Evolutionary conservation across 2,113 vertebrate species (phyloP).

Genomic region (Epinephelus moara): DNA sequence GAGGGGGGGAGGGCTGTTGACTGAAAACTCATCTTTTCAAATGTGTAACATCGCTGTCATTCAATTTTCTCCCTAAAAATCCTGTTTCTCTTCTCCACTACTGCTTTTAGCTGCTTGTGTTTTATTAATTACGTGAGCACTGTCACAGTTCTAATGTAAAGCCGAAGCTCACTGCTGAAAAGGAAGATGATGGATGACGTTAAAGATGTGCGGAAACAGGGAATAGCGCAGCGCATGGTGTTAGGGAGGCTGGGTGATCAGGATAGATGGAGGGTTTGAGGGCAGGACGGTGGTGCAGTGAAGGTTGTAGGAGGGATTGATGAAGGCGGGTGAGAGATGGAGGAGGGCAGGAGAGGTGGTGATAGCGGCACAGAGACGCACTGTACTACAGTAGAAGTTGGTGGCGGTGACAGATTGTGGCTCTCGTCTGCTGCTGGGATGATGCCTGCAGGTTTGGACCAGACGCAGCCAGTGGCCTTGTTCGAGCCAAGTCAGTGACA

Average conservation of each 20-base stretch:
- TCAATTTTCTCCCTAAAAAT: not conserved
- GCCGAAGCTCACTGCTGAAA: not conserved
- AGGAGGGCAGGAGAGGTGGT: slow-evolving; percentile 21
- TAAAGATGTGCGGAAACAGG: not conserved
- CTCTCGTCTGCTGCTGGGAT: slow-evolving; percentile 64
- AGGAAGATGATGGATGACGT: not conserved
- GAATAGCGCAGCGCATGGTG: not conserved
- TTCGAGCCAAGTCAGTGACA: slow-evolving; percentile 63
- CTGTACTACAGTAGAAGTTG: slow-evolving; percentile 46
- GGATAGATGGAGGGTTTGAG: slow-evolving; percentile 10
- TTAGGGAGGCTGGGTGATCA: not conserved
- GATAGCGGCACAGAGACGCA: slow-evolving; percentile 18
- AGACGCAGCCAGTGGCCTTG: slow-evolving; percentile 41
- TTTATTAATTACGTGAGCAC: not conserved
- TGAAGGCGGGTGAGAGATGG: slow-evolving; percentile 25
- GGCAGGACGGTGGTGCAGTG: not conserved
- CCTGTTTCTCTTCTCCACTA: not conserved
- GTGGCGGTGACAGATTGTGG: slow-evolving; percentile 75
- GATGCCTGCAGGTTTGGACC: slow-evolving; percentile 47
- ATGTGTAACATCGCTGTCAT: not conserved
- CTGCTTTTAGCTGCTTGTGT: not conserved
- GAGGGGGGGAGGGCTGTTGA: not conserved
- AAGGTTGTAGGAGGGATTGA: slow-evolving; percentile 26
- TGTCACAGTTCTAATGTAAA: not conserved
- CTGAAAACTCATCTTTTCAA: slow-evolving; percentile 16